Percentiles rank a stretch among this genome's conserved stretches.
Evolutionary conservation across 1,140 invertebrate species (phyloP).

Genomic region (Epicauta chinensis): DNA sequence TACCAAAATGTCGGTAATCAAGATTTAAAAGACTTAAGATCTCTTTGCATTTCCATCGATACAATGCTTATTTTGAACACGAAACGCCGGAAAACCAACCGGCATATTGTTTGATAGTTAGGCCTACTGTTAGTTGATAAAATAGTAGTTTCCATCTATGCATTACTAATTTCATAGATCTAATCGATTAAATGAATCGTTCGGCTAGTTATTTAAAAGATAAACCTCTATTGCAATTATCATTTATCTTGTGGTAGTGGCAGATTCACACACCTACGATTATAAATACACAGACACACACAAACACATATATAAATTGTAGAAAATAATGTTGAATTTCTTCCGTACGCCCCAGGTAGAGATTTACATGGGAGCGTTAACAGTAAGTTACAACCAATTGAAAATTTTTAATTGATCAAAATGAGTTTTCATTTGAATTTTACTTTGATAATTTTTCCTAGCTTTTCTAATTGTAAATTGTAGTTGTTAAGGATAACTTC

Average conservation of each 20-base stretch:
- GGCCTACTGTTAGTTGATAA: background rate
- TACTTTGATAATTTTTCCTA: too few relatives aligned
- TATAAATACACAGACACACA: background rate
- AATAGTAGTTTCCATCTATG: too few relatives aligned
- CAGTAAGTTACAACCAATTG: conserved; percentile 8
- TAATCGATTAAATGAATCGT: too few relatives aligned
- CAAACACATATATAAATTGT: too few relatives aligned
- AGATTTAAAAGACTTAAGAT: too few relatives aligned
- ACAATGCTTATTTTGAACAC: background rate
- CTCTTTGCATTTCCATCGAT: too few relatives aligned
- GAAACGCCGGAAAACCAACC: background rate
- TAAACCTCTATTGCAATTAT: conserved; percentile 4
- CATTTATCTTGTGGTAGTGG: conserved; percentile 14
- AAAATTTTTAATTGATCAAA: conserved; percentile 11
- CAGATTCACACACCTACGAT: conserved; percentile 16
- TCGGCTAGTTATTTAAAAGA: too few relatives aligned
- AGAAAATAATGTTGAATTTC: conserved; percentile 1
- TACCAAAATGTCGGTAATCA: too few relatives aligned
- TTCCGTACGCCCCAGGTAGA: background rate
- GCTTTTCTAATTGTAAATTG: too few relatives aligned
- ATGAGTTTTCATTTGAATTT: conserved; percentile 8
- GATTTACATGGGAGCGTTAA: conserved; percentile 16
- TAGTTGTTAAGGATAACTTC: too few relatives aligned
- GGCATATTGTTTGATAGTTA: conserved; percentile 3
- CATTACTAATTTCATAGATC: too few relatives aligned